phyloP scores from a whole-genome alignment of 2,797 vertebrate species.

The Gadopsis marmoratus region DNA sequence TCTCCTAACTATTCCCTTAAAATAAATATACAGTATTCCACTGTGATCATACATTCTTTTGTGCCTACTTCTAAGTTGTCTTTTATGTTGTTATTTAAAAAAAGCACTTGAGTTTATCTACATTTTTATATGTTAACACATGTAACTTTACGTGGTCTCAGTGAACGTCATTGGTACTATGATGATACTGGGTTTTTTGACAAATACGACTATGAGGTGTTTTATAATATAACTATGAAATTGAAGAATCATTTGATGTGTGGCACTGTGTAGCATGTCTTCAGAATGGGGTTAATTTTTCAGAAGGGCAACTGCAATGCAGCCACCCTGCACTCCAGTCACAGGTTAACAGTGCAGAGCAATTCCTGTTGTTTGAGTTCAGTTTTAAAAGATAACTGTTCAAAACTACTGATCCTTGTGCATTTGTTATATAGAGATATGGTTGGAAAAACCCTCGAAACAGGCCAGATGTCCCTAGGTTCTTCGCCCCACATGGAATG shows the following conservation, averaged over 20 bases:
- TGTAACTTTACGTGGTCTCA: slow-evolving; percentile 23
- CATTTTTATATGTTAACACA: slow-evolving; percentile 9
- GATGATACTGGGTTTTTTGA: slow-evolving; percentile 25
- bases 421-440: neutral
- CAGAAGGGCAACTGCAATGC: neutral
- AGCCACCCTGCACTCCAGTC: neutral
- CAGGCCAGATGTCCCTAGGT: too few species aligned
- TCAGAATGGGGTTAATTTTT: neutral
- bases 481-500: too few species aligned
- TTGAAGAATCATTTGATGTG: neutral
- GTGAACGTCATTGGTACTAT: slow-evolving; percentile 12
- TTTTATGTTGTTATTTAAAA: neutral
- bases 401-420: neutral
- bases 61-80: neutral
- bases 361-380: slow-evolving; percentile 13
- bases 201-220: slow-evolving; percentile 34
- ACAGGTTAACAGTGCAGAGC: neutral
- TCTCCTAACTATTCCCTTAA: neutral
- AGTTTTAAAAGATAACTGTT: slow-evolving; percentile 7
- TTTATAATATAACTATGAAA: slow-evolving; percentile 30
- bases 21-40: neutral
- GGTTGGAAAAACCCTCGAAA: too few species aligned
- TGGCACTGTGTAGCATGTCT: neutral
- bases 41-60: neutral
- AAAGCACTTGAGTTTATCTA: neutral